These are phyloP conservation scores for Stictocephala bisonia DNA, from an alignment of 2,888 invertebrate species.

Conservation along the genomic window DNA sequence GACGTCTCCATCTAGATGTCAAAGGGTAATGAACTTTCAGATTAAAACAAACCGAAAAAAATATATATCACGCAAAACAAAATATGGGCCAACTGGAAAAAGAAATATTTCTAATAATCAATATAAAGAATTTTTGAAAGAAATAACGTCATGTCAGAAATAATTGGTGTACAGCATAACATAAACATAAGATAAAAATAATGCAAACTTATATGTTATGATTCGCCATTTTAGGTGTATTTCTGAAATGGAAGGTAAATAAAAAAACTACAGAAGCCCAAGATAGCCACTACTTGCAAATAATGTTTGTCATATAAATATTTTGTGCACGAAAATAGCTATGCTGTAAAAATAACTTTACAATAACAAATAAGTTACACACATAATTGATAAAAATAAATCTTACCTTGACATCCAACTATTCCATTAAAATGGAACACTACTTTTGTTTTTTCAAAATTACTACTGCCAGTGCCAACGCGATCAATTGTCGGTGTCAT, in stretches of 20 bases:
- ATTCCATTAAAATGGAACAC: conserved; percentile 25
- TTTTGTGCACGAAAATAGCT: no score
- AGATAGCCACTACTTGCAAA: no score
- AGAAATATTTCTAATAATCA: not conserved
- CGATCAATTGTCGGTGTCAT: not conserved
- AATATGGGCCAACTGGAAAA: not conserved
- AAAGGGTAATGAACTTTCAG: conserved; percentile 15
- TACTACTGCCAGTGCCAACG: conserved; percentile 1
- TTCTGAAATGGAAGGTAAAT: not conserved
- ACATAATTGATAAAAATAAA: conserved; percentile 1
- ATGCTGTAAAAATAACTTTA: no score
- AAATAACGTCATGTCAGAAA: not conserved
- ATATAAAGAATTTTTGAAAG: not conserved
- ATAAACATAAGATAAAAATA: no score
- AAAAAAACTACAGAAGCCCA: no score
- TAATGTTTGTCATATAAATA: no score
- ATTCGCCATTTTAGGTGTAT: conserved; percentile 18
- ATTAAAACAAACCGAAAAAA: no score
- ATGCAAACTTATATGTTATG: no score
- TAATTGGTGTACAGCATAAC: no score
- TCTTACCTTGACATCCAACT: conserved; percentile 28
- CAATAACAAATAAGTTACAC: no score
- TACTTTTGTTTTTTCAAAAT: conserved; percentile 25
- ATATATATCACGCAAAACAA: no score
- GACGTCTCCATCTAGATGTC: no score